Percentiles rank a stretch among this genome's conserved stretches.
Evolutionary conservation across 1,140 invertebrate genomes (phyloP).

Genomic region (Calephelis virginiensis): DNA sequence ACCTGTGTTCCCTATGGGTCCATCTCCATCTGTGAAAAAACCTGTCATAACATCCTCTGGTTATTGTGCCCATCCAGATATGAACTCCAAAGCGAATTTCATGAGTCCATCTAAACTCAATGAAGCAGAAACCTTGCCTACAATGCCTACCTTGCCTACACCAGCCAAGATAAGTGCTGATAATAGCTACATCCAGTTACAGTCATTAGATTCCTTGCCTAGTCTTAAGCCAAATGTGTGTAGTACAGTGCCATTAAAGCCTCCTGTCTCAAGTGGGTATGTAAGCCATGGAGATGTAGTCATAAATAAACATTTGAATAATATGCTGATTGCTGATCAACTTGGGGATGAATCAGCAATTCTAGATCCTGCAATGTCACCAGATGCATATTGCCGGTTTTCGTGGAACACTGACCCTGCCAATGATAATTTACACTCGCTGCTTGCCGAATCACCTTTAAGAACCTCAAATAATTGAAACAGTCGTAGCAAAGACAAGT

Average conservation of each 20-base stretch:
- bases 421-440: conserved; percentile 66
- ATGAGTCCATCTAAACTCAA: conserved; percentile 47
- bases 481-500: conserved; percentile 40
- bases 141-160: conserved; percentile 63
- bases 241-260: conserved; percentile 53
- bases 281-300: conserved; percentile 62
- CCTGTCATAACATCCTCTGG: conserved; percentile 48
- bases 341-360: conserved; percentile 60
- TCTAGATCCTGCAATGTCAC: conserved; percentile 63
- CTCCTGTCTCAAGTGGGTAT: conserved; percentile 52
- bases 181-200: conserved; percentile 66
- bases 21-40: conserved; percentile 35
- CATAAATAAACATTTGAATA: conserved; percentile 67
- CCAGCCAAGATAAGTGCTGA: conserved; percentile 52
- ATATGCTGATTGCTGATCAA: conserved; percentile 52
- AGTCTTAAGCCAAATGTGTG: conserved; percentile 56
- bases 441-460: conserved; percentile 55
- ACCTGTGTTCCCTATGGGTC: conserved; percentile 54
- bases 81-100: conserved; percentile 41
- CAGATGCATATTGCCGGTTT: conserved; percentile 73
- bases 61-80: conserved; percentile 51
- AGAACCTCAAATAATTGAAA: conserved; percentile 60
- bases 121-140: conserved; percentile 67
- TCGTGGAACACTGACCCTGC: conserved; percentile 71
- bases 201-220: conserved; percentile 61